Evolutionary conservation across 1,140 invertebrate species (phyloP), one percentile per base, ranked within the genome.

Genomic region (Trichonephila clavata): DNA sequence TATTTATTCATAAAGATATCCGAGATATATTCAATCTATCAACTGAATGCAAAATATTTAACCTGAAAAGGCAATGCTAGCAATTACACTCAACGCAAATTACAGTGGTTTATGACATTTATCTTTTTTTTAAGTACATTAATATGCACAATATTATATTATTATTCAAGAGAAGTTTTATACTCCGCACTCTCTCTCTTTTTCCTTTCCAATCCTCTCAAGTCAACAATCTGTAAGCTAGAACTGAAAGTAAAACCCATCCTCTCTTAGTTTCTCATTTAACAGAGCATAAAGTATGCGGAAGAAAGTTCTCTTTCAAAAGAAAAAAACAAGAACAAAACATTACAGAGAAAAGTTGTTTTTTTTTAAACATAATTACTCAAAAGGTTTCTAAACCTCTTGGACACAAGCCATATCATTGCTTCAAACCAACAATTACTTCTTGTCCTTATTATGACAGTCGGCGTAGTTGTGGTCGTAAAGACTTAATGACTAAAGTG

Each of bases 281-380:
- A 83, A 50, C 81, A 83, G 81, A 83, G 81, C 81, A 83, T 83
- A 83, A 83, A 83, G n/a, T 27, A 83, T 59, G 81, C 81, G 81
- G 81, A 83, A 83, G 81, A 83, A 83, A 39, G 21, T 20, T 20
- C 16, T 50, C 50, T 27, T 57, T 50, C 43, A n/a, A 83, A 43
- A 24, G 43, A 83, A 59, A 81, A 20, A 59, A 57, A 50, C n/a
- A 24, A 57, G 7, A 77, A 77, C 4, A 27, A 77, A 77, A 77
- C 18, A 16, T 27, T 32, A 16, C 32, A 18, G 27, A 39, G 27
- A 77, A 77, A 77, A 39, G 27, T n/a, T 50, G n/a, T 24, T 59
- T 83, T 83, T 83, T 14, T 71, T 14, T 71, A 24, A 32, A 77
- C 43, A 50, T 83, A 59, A 83, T 83, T 57, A 83, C 27, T 57